Evolutionary conservation across 30 jellyfish, hydroid and myxozoan genomes (phyloP).

Genomic region (Cassiopea andromeda): DNA sequence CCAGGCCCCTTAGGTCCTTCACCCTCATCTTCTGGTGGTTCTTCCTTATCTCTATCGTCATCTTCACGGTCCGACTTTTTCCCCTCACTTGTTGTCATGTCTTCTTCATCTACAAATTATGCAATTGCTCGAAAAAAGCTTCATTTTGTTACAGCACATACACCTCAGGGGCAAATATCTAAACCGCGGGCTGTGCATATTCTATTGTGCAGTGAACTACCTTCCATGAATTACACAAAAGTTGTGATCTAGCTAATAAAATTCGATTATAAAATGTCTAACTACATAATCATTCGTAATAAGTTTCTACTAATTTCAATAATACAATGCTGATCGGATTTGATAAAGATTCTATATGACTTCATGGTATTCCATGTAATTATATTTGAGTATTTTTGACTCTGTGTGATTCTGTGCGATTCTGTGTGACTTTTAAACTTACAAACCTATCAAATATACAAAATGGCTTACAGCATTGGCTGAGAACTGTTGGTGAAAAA

Average conservation of each 20-base stretch:
- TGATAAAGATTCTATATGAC: background rate
- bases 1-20: slow-evolving; percentile 35
- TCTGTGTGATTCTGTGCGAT: too few species aligned
- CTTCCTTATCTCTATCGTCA: slow-evolving; percentile 18
- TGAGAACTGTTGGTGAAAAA: background rate
- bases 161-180: background rate
- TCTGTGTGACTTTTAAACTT: too few species aligned
- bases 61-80: slow-evolving; percentile 60
- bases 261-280: background rate
- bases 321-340: background rate
- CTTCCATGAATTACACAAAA: background rate
- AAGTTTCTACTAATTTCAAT: background rate
- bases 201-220: background rate
- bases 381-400: too few species aligned
- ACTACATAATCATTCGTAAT: background rate
- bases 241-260: background rate
- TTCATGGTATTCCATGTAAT: too few species aligned
- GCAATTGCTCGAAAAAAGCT: slow-evolving; percentile 20
- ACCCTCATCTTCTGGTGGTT: slow-evolving; percentile 35
- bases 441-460: background rate
- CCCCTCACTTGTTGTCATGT: slow-evolving; percentile 51
- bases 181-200: background rate
- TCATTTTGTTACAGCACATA: background rate
- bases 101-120: slow-evolving; percentile 55
- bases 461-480: background rate